Percentiles rank a stretch among this genome's conserved stretches.
These are phyloP conservation scores for Atherinomorus stipes DNA, from an alignment of 2,113 vertebrate species.

Conservation along the genomic window DNA sequence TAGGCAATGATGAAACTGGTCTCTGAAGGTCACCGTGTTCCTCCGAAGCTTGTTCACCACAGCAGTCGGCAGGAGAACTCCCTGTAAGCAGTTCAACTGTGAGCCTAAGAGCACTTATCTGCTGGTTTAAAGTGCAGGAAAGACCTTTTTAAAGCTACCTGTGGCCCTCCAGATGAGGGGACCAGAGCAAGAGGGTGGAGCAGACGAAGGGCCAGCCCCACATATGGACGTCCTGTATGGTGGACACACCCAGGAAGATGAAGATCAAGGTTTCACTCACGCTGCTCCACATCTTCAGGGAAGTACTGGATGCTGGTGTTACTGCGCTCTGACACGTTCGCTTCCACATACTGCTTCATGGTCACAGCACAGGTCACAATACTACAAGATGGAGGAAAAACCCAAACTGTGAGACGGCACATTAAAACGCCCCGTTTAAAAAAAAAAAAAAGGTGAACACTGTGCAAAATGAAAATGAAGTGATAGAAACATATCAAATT, in stretches of 20 bases:
- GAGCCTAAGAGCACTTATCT: not conserved
- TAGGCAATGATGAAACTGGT: conserved; percentile 90
- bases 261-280: conserved; percentile 88
- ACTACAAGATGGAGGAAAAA: conserved; percentile 51
- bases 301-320: conserved; percentile 89
- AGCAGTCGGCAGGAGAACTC: conserved; percentile 86
- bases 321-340: conserved; percentile 88
- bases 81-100: conserved; percentile 51
- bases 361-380: conserved; percentile 87
- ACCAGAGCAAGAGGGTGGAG: conserved; percentile 87
- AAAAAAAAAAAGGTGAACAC: no score
- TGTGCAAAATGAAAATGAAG: no score
- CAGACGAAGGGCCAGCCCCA: conserved; percentile 88
- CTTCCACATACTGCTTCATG: conserved; percentile 89
- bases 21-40: conserved; percentile 84
- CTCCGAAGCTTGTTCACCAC: conserved; percentile 86
- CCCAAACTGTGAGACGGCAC: not conserved
- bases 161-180: conserved; percentile 85
- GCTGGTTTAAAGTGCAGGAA: not conserved
- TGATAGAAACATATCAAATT: no score
- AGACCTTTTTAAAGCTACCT: conserved; percentile 60
- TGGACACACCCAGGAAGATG: conserved; percentile 88
- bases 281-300: conserved; percentile 90
- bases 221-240: conserved; percentile 85
- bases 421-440: not conserved